Conservation (phyloP, 2,113 vertebrate genomes). For the Orientallactaga bullata region DNA sequence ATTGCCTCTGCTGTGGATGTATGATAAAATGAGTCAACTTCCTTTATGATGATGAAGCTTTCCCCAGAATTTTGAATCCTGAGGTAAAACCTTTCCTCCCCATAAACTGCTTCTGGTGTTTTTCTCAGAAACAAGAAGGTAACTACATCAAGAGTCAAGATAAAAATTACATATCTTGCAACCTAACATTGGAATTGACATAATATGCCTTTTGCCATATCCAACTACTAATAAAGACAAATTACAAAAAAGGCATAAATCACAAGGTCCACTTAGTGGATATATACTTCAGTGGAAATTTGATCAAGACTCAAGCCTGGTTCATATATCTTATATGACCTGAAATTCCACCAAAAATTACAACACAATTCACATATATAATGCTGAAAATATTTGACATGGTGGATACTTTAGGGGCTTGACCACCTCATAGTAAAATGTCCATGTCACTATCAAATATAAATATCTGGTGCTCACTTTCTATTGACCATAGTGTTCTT, state of each 20-base stretch:
- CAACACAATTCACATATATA: not conserved
- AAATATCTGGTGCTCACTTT: not conserved
- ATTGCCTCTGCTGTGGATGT: no score
- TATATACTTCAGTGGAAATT: not conserved
- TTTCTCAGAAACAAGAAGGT: not conserved
- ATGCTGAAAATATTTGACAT: not conserved
- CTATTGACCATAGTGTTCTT: not conserved
- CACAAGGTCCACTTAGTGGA: not conserved
- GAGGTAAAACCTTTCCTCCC: no score
- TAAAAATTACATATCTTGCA: not conserved
- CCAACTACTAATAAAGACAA: not conserved
- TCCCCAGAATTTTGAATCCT: no score
- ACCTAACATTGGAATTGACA: not conserved
- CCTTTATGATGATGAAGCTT: no score
- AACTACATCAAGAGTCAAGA: not conserved
- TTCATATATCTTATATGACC: not conserved
- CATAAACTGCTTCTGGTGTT: no score
- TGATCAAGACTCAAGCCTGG: not conserved
- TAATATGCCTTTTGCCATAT: not conserved
- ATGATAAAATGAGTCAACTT: no score
- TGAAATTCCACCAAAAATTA: not conserved
- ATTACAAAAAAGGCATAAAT: not conserved
- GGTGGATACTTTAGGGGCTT: not conserved
- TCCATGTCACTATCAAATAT: not conserved
- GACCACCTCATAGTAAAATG: not conserved